Evolutionary conservation across 2,797 vertebrate species (phyloP).

Genomic region (Chiloscyllium punctatum): DNA sequence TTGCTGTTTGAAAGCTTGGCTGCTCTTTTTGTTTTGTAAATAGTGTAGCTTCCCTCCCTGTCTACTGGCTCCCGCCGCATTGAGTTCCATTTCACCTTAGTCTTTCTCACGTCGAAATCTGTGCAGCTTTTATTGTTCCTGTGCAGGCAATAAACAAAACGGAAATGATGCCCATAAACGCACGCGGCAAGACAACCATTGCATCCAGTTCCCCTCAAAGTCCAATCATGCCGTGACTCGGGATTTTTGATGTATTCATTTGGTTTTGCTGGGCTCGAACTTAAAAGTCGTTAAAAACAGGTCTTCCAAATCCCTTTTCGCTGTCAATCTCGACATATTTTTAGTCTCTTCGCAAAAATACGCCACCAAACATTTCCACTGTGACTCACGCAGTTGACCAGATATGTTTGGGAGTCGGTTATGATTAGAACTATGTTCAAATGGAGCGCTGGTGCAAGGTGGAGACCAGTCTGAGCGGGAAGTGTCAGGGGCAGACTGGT

Average conservation of each 20-base stretch:
- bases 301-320: background rate
- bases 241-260: background rate
- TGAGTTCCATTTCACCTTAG: conserved; percentile 2
- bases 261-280: background rate
- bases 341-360: background rate
- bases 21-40: conserved; percentile 31
- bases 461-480: background rate
- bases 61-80: background rate
- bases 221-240: background rate
- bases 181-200: background rate
- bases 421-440: background rate
- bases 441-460: background rate
- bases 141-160: conserved; percentile 33
- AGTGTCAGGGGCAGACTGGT: background rate
- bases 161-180: conserved; percentile 36
- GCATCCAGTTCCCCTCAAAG: background rate
- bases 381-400: background rate
- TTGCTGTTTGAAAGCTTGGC: background rate
- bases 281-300: background rate
- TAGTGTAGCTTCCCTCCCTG: conserved; percentile 3
- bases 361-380: background rate
- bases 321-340: background rate
- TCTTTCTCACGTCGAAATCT: conserved; percentile 36
- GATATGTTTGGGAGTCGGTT: background rate
- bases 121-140: conserved; percentile 34